Conservation (phyloP, 2,888 invertebrate species). For the Troilus luridus region DNA sequence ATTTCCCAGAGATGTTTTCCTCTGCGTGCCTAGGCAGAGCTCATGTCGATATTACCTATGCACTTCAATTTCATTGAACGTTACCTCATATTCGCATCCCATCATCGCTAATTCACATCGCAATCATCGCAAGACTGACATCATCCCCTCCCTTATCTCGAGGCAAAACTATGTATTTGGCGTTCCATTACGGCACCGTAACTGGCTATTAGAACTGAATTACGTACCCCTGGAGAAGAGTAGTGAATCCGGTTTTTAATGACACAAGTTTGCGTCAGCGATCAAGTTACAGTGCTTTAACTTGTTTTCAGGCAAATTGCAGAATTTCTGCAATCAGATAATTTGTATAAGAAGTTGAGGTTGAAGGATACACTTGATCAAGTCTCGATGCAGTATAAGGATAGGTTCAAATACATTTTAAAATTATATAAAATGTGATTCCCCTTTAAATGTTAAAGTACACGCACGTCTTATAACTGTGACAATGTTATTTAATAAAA, state of each 20-base stretch:
- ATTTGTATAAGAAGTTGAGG: no score
- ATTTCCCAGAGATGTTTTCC: no score
- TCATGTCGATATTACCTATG: neutral
- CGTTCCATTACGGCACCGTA: neutral
- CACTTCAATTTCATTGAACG: neutral
- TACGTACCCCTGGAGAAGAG: neutral
- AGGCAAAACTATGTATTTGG: neutral
- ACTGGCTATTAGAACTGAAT: neutral
- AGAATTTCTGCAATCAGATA: neutral
- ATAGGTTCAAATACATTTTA: no score
- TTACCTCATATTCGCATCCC: neutral
- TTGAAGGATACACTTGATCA: neutral
- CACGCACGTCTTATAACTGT: no score
- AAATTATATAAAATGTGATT: no score
- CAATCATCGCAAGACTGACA: neutral
- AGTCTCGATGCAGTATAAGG: neutral
- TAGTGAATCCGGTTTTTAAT: neutral
- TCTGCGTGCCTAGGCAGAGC: neutral
- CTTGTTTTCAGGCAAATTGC: neutral
- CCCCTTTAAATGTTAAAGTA: no score
- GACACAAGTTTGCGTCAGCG: neutral
- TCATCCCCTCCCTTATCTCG: neutral
- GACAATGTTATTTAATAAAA: no score
- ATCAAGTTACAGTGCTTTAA: neutral
- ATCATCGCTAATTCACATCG: constrained; percentile 6